phyloP scores from a whole-genome alignment of 53 echinoderm and acorn worm species.

The Hippasteria phrygiana region DNA sequence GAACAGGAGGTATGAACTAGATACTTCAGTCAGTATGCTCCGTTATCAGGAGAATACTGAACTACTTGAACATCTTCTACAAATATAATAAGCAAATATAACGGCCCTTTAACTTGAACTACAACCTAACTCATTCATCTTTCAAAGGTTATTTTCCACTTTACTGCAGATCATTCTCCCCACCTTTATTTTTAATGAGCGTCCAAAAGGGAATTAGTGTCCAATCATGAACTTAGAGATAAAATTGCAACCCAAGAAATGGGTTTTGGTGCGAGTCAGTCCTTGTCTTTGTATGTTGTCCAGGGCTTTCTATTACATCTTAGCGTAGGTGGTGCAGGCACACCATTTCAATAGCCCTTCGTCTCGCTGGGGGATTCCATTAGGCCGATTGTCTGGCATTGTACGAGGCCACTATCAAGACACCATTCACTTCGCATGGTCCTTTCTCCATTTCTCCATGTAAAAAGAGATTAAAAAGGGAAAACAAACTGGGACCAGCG shows the following conservation, averaged over 20 bases:
- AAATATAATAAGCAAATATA: too few relatives aligned
- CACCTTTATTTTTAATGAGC: not conserved
- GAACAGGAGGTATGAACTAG: too few relatives aligned
- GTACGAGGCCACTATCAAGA: constrained; percentile 14
- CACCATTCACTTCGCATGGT: not conserved
- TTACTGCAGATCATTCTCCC: not conserved
- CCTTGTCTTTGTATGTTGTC: too few relatives aligned
- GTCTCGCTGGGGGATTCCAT: constrained; percentile 30
- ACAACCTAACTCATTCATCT: not conserved
- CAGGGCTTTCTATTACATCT: too few relatives aligned
- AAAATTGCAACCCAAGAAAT: too few relatives aligned
- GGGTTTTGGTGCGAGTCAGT: too few relatives aligned
- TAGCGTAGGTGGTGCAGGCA: not conserved
- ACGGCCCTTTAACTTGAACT: too few relatives aligned
- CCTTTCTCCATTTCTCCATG: not conserved
- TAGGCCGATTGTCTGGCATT: constrained; percentile 28
- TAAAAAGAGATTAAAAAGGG: not conserved
- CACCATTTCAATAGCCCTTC: not conserved
- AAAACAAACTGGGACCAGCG: not conserved
- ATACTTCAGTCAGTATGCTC: too few relatives aligned
- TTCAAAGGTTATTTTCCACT: not conserved
- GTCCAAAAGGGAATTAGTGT: constrained; percentile 9
- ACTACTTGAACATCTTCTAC: too few relatives aligned
- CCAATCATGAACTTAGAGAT: not conserved
- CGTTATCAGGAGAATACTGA: too few relatives aligned